Base-by-base conservation (phyloP, 1,140 invertebrate genomes). In the Pseudomyrmex dendroicus region DNA sequence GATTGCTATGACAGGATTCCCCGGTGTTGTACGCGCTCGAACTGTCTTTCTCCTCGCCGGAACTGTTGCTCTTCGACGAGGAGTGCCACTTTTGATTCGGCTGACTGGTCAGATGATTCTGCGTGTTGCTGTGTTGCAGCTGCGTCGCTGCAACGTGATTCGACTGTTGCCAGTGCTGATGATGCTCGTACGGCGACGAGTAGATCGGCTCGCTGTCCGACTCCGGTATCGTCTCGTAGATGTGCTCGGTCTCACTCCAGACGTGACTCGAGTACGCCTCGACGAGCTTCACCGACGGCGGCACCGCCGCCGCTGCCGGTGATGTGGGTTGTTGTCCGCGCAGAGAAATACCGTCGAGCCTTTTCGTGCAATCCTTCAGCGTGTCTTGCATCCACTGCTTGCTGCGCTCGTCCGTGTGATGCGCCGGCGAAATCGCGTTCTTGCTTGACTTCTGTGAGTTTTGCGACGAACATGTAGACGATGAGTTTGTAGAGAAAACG, bases 21-120 rank as follows among this genome's bases (percentile, higher is more conserved):
- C 96, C 97, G 1, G 97, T 97, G 86, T 97, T 97, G 89, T 97
- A 97, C 67, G 97, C 97, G 92, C 96, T 97, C 35, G 96, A 96
- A 22, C 96, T 96, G 82, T 96, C 96, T 67, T 96, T 95, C 62
- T 96, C 96, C 80, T 96, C 95, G 13, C 93, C 93, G 5, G 94
- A 95, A 67, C 95, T 95, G 80, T 94, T 95, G 80, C 94, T 95
- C 76, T 95, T 94, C 1, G 94, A 94, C 0, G 92, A 93, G 4
- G 94, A 95, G n/a, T 94, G 92, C 74, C 91, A 91, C 2, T 87
- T 92, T 48, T 92, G 94, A 82, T 66, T 90, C 12, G 84, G 77
- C 5, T 77, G 73, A 0, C 17, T 63, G 44, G 66, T 12, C 44
- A 56, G 10, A 1, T 84, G 74, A 7, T 76, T 88, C 22, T 59